Percentiles rank a stretch among this genome's conserved stretches.
phyloP scores from a whole-genome alignment of 2,113 vertebrate species.

The Pontoporia blainvillei region DNA sequence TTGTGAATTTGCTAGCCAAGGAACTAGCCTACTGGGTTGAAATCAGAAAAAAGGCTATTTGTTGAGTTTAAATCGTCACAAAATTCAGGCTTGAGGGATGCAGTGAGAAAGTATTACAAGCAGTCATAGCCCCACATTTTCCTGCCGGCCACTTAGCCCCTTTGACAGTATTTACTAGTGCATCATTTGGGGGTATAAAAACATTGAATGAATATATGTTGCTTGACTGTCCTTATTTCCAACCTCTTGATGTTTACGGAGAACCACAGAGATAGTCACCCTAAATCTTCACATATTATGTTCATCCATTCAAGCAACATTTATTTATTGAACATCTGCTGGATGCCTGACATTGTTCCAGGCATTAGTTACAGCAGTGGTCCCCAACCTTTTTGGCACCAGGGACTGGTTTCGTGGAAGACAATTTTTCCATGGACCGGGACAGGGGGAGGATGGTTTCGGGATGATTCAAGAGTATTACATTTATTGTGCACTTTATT shows the following conservation, averaged over 20 bases:
- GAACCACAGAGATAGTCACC: constrained; percentile 19
- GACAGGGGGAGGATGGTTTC: too few species aligned
- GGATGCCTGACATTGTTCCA: not conserved
- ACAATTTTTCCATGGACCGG: too few species aligned
- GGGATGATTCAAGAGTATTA: too few species aligned
- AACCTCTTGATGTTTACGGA: not conserved
- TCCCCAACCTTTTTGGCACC: too few species aligned
- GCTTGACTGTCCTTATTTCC: not conserved
- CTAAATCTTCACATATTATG: not conserved
- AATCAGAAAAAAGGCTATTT: constrained; percentile 57
- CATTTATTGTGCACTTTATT: too few species aligned
- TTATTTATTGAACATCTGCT: constrained; percentile 12
- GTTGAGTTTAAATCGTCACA: not conserved
- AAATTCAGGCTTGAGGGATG: not conserved
- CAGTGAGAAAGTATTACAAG: not conserved
- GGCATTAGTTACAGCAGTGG: not conserved
- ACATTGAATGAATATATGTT: not conserved
- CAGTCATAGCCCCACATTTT: not conserved
- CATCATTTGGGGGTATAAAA: not conserved
- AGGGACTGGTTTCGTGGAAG: too few species aligned
- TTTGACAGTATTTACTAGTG: not conserved
- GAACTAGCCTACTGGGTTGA: not conserved
- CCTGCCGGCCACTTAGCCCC: not conserved
- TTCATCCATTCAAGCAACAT: not conserved
- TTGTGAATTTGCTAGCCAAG: constrained; percentile 66